A percentile compares a stretch with the other conserved stretches of the same genome.
phyloP scores from a whole-genome alignment of 2,888 invertebrate genomes.

The Apotomis turbidana region DNA sequence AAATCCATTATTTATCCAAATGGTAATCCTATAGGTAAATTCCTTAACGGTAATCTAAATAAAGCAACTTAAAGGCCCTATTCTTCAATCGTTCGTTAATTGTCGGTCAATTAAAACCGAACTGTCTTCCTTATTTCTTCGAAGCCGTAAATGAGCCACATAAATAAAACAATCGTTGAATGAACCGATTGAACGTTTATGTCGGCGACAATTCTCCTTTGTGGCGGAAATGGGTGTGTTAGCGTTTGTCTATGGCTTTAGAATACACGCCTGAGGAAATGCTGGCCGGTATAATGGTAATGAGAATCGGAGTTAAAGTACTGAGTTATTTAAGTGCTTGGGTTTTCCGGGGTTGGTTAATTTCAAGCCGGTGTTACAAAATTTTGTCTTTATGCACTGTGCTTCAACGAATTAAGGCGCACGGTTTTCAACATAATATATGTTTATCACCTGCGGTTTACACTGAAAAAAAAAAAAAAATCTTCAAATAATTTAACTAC shows the following conservation, averaged over 20 bases:
- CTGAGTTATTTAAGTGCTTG: background rate
- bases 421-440: too few species aligned
- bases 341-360: background rate
- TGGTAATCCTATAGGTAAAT: background rate
- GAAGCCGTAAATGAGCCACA: conserved; percentile 31
- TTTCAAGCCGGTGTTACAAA: background rate
- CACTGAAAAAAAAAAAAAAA: too few species aligned
- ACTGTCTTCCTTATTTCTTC: conserved; percentile 38
- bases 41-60: conserved; percentile 24
- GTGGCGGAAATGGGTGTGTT: conserved; percentile 38
- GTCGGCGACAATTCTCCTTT: conserved; percentile 40
- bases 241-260: conserved; percentile 17
- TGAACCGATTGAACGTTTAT: conserved; percentile 38
- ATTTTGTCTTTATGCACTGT: too few species aligned
- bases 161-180: conserved; percentile 41
- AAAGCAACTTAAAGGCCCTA: conserved; percentile 29
- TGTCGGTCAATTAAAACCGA: conserved; percentile 37
- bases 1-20: background rate
- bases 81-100: conserved; percentile 38
- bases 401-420: too few species aligned
- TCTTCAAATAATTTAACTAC: too few species aligned
- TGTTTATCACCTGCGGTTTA: too few species aligned
- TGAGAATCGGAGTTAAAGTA: conserved; percentile 13
- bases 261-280: conserved; percentile 16
- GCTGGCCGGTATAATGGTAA: conserved; percentile 22